Evolutionary conservation across 2,797 vertebrate genomes (phyloP).

Genomic region (Thalassophryne amazonica): DNA sequence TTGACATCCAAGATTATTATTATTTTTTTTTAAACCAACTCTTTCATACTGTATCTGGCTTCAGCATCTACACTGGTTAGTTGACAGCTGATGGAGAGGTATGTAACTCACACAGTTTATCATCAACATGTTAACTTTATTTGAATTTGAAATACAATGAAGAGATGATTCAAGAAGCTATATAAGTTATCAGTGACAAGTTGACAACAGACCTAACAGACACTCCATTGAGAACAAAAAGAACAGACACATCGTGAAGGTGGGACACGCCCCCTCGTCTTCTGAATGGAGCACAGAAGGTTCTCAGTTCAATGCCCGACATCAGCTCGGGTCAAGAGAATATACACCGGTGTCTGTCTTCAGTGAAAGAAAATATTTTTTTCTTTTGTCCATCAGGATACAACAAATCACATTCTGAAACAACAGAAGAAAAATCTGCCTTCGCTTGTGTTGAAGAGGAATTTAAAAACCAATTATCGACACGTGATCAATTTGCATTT

Average conservation of each 20-base stretch:
- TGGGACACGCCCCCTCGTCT: conserved; percentile 45
- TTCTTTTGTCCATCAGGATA: conserved; percentile 30
- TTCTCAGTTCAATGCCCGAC: conserved; percentile 63
- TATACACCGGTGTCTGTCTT: conserved; percentile 68
- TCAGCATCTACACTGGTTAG: no score
- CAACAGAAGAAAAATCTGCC: conserved; percentile 7
- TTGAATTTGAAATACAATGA: conserved; percentile 80
- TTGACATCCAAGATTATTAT: no score
- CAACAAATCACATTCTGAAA: conserved; percentile 47
- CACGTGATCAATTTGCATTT: conserved; percentile 32
- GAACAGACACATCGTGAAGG: conserved; percentile 74
- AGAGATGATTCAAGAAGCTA: conserved; percentile 76
- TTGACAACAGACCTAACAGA: conserved; percentile 72
- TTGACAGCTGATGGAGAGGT: no score
- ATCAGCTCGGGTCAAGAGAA: conserved; percentile 67
- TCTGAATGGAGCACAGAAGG: conserved; percentile 68
- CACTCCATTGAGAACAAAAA: conserved; percentile 74
- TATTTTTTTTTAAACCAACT: no score
- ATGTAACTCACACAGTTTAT: conserved; percentile 52
- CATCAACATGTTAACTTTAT: conserved; percentile 78
- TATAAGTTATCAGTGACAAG: conserved; percentile 77
- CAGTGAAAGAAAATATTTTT: conserved; percentile 37
- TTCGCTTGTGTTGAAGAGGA: conserved; percentile 24
- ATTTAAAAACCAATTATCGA: conserved; percentile 30
- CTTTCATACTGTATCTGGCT: no score